A percentile compares a stretch with the other conserved stretches of the same genome.
phyloP scores from a whole-genome alignment of 2,797 vertebrate genomes.

The Coregonus suidteri region DNA sequence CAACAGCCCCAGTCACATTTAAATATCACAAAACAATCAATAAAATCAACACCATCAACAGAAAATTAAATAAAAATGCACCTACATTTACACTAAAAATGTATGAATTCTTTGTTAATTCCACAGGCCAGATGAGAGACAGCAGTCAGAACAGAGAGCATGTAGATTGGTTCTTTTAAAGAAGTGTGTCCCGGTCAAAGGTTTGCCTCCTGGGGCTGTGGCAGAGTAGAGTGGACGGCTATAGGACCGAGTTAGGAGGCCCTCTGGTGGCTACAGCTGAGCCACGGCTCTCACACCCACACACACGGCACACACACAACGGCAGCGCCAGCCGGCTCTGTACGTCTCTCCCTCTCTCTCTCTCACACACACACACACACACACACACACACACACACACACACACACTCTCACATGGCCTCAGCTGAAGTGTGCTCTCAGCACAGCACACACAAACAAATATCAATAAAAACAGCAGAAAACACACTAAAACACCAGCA shows the following conservation, averaged over 20 bases:
- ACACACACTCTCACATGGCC: conserved; percentile 39
- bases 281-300: conserved; percentile 70
- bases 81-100: not conserved
- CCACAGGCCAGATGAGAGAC: conserved; percentile 4
- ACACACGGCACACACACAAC: conserved; percentile 14
- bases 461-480: conserved; percentile 22
- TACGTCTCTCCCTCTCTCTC: not conserved
- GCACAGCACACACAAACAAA: conserved; percentile 23
- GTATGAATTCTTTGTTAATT: not conserved
- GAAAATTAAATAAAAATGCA: not conserved
- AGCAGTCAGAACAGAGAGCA: not conserved
- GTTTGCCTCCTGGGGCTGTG: conserved; percentile 39
- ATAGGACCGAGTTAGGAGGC: conserved; percentile 86
- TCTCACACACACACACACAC: conserved; percentile 17
- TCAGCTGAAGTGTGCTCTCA: conserved; percentile 31
- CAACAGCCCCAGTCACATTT: conserved; percentile 36
- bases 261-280: conserved; percentile 91
- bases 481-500: conserved; percentile 8
- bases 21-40: conserved; percentile 38
- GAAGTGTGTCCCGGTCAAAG: conserved; percentile 56
- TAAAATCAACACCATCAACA: not conserved
- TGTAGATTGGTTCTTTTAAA: conserved; percentile 22
- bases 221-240: conserved; percentile 15
- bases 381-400: conserved; percentile 24
- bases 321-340: conserved; percentile 4